A percentile compares a stretch with the other conserved stretches of the same genome.
These are phyloP conservation scores for Xenus cinereus DNA, from an alignment of 2,113 vertebrate genomes.

Conservation along the genomic window DNA sequence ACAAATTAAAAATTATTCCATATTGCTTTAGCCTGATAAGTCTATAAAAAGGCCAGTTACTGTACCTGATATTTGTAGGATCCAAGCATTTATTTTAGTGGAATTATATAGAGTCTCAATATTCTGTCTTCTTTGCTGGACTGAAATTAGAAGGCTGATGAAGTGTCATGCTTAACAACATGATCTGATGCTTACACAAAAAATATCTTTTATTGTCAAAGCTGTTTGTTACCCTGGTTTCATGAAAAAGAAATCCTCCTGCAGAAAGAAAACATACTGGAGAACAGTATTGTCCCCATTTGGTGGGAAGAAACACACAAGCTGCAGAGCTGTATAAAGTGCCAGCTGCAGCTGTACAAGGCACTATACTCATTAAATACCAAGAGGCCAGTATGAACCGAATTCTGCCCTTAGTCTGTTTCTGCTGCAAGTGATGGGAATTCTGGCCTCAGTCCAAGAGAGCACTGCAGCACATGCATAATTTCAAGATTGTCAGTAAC, in stretches of 20 bases:
- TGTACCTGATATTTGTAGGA: not conserved
- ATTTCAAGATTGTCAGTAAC: not conserved
- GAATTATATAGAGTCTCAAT: not conserved
- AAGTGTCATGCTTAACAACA: not conserved
- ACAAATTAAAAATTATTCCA: not conserved
- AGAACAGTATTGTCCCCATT: not conserved
- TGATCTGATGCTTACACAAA: not conserved
- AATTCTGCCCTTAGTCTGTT: not conserved
- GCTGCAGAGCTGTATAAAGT: not conserved
- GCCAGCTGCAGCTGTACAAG: not conserved
- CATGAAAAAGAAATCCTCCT: not conserved
- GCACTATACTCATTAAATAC: not conserved
- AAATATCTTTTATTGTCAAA: not conserved
- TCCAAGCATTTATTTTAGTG: not conserved
- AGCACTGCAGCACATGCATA: not conserved
- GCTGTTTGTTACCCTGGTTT: not conserved
- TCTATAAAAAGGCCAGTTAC: not conserved
- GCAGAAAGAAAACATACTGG: not conserved
- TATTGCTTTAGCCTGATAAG: not conserved
- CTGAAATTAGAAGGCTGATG: not conserved
- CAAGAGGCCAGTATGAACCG: not conserved
- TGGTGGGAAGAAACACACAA: not conserved
- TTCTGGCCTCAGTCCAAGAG: not conserved
- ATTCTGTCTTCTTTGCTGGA: not conserved
- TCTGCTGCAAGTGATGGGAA: not conserved